Base-by-base conservation (phyloP, 2,888 invertebrate genomes). In the Hirtodrosophila cameraria region DNA sequence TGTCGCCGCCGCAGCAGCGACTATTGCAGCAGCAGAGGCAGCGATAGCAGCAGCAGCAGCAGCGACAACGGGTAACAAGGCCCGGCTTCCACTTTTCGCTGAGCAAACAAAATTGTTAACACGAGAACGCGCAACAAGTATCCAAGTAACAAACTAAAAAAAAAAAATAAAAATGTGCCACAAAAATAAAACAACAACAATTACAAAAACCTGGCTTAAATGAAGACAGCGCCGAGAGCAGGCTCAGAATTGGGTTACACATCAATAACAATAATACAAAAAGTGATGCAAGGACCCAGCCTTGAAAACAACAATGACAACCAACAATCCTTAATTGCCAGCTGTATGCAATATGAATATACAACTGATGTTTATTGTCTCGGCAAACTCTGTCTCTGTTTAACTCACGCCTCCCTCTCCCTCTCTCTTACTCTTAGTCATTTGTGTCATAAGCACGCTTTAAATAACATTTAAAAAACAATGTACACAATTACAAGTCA, bases 291-390 rank as follows among this genome's bases (percentile, higher is more conserved):
- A 79, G 86, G 86, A 79, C 86, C 67, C 45, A 46, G 42, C 78
- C 78, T 81, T 82, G 61, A 43, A 46, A 43, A 18, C n/a, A 46
- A 46, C 31, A 41, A 52, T 42, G 11, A 49, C 58, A 42, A 59
- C 86, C 52, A 13, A 49, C 58, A 42, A 59, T 79, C 86, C 85
- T 86, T 84, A 84, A 86, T 86, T 86, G 86, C 33, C 28, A 50
- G 5, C 50, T 43, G 28, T 33, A 42, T 38, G 48, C 38, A 27
- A n/a, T n/a, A 28, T 25, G 15, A 11, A 23, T 9, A 38, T 15
- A 43, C 58, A 63, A 75, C 69, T 85, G 59, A 69, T 58, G 69
- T 78, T 81, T 78, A 78, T 85, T 78, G 76, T 68, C 54, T 35
- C 61, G 49, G 16, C 58, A 50, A 45, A 66, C 38, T n/a, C n/a